A percentile compares a stretch with the other conserved stretches of the same genome.
phyloP scores from a whole-genome alignment of 2,113 vertebrate genomes.

The Spizaetus ornatus region DNA sequence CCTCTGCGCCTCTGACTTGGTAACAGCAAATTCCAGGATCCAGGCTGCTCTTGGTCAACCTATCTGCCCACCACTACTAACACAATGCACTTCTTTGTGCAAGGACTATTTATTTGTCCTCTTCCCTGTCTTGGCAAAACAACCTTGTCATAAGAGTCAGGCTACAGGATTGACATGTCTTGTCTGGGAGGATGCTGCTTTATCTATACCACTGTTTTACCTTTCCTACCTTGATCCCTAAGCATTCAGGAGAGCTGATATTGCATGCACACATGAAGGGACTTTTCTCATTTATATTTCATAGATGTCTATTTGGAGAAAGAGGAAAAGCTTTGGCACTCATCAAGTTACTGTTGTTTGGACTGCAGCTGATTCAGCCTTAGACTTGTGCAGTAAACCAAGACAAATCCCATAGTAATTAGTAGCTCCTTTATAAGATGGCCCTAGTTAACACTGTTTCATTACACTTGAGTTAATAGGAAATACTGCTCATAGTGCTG shows the following conservation, averaged over 20 bases:
- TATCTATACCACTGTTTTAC: background rate
- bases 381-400: background rate
- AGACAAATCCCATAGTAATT: background rate
- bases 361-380: background rate
- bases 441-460: background rate
- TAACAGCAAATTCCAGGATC: background rate
- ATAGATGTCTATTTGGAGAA: background rate
- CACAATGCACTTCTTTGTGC: background rate
- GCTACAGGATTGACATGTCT: background rate
- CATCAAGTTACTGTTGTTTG: background rate
- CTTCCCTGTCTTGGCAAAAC: background rate
- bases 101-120: background rate
- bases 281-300: background rate
- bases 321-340: background rate
- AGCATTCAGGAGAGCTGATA: background rate
- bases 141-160: background rate
- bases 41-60: background rate
- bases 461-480: background rate
- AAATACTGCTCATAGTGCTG: background rate
- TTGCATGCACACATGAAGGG: background rate
- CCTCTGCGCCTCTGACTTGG: background rate
- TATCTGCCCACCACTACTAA: background rate
- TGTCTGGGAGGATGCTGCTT: background rate
- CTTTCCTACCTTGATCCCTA: background rate
- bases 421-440: background rate